Evolutionary conservation across 2,797 vertebrate genomes (phyloP), one percentile per base, ranked within the genome.

Genomic region (Ctenopoma kingsleyae): DNA sequence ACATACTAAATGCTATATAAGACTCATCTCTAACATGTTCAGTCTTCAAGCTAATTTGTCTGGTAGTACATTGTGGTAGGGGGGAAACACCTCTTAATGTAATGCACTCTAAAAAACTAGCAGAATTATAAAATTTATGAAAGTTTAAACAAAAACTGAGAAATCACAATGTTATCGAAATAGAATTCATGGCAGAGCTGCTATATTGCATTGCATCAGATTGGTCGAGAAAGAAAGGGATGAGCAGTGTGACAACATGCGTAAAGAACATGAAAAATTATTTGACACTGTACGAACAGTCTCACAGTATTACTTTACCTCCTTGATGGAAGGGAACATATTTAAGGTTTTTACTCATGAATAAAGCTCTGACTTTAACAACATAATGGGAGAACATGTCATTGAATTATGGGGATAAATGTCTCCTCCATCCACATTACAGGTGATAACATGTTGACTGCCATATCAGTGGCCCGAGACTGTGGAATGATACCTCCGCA

Each of bases 381-480:
- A 38, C 9, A 36, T 30, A 13, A 43, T 46, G 3, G 25, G 16
- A 56, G 53, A 55, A 22, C 30, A 59, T 47, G 23, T 25, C 5
- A 23, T 46, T 0, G 3, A 30, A 17, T 35, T 50, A 55, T 8
- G 1, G 13, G 9, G 13, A 32, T 19, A 25, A 50, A 23, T 36
- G 2, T 32, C 20, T 17, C 8, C 5, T 19, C 7, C 35, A 3
- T 49, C 19, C 16, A 20, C 25, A 49, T 20, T 84, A 3, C 79
- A 99, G 98, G 98, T 52, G 98, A 99, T 89, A 99, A 99, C 88
- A 97, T 99, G 96, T 89, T 99, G 89, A 99, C 98, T 0, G 98
- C 98, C 61, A 95, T 99, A 87, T 99, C 98, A 8, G 98, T 99
- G 91, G 98, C 98, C 71, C 94, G 98, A 89, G 97, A 99, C 91